Evolutionary conservation across 2,113 vertebrate genomes (phyloP).

Genomic region (Rhinoptilus africanus): DNA sequence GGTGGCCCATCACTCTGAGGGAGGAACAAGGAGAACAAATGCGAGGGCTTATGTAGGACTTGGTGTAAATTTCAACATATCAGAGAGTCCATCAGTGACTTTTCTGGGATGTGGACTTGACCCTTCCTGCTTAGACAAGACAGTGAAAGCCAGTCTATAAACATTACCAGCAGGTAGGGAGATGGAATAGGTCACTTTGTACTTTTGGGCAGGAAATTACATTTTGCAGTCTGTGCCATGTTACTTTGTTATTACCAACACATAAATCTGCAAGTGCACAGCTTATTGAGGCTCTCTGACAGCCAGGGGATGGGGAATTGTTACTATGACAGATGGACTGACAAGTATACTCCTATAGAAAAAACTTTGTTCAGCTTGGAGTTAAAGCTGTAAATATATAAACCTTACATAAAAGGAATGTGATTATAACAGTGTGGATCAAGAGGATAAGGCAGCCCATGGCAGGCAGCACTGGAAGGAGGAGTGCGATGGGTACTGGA

Average conservation of each 20-base stretch:
- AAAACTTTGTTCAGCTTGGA: neutral
- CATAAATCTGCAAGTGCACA: constrained; percentile 29
- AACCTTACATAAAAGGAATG: neutral
- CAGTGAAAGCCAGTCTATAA: neutral
- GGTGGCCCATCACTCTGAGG: neutral
- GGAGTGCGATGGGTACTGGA: neutral
- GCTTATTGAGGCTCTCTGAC: neutral
- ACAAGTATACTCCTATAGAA: constrained; percentile 26
- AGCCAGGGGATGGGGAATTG: neutral
- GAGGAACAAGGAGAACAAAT: neutral
- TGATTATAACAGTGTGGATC: neutral
- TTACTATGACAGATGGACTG: constrained; percentile 44
- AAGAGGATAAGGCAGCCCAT: neutral
- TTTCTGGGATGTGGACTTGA: neutral
- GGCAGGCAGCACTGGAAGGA: neutral
- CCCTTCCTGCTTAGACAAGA: neutral
- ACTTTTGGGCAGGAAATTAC: neutral
- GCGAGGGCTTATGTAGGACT: neutral
- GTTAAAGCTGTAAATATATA: constrained; percentile 10
- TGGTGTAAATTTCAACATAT: neutral
- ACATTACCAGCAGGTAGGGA: neutral
- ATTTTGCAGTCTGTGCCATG: neutral
- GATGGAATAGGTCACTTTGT: neutral
- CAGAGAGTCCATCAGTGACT: neutral
- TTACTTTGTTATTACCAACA: neutral